Evolutionary conservation across 2,113 vertebrate genomes (phyloP), one percentile per base, ranked within the genome.

Genomic region (Caloenas nicobarica): DNA sequence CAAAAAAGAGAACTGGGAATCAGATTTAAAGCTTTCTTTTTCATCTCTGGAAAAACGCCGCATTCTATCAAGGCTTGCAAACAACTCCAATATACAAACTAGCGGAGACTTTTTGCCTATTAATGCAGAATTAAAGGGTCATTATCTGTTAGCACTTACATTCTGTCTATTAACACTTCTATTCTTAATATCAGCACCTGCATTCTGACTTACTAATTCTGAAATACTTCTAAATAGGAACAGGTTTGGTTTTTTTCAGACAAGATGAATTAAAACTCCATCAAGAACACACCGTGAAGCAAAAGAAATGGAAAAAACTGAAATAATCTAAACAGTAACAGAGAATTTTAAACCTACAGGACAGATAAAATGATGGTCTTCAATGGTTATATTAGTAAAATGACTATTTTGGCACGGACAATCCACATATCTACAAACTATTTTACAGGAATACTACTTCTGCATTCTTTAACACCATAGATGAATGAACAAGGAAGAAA

Each of bases 381-480:
- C 16, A 16, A 33, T 5, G 9, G 23, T 19, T 25, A 60, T 6
- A 28, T 3, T 3, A 73, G 56, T 5, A 92, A 92, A 91, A 84
- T 13, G 4, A n/a, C 6, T 9, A 4, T 15, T 44, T 83, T 5
- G 9, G 11, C 15, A 38, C 11, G 3, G 24, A 40, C 2, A 0
- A 31, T 51, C 13, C 42, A 58, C 11, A 22, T 25, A 42, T 8
- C 23, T 53, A 51, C 69, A 77, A 82, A 46, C 11, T 44, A 28
- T 14, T 69, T 57, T 23, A 25, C 15, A 74, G 16, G 29, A 88
- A 76, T 29, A 48, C 23, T 82, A 42, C 33, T 88, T 83, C 58
- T 80, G 26, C 9, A 56, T 42, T 76, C 34, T 46, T 50, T 61
- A 76, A 82, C 5, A 77, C 9, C 16, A 29, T 1, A 81, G n/a